Conservation (phyloP, 1,140 invertebrate genomes). For the Vanessa atalanta region DNA sequence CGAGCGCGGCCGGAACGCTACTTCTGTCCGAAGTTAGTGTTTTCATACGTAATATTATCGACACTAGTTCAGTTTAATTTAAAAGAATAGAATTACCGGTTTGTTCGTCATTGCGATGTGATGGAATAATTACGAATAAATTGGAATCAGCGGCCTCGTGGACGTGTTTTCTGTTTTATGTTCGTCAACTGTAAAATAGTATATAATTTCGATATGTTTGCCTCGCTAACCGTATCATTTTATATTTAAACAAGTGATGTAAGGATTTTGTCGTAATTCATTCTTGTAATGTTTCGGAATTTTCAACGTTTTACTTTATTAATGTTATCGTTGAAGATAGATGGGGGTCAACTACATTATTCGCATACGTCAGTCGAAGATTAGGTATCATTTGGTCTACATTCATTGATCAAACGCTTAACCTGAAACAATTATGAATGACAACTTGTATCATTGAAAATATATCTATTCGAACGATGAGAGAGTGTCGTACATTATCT, state of each 20-base stretch:
- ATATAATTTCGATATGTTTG: slow-evolving; percentile 20
- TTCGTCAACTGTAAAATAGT: slow-evolving; percentile 13
- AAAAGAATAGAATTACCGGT: slow-evolving; percentile 21
- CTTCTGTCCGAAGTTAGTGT: slow-evolving; percentile 37
- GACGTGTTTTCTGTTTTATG: slow-evolving; percentile 23
- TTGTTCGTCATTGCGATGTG: slow-evolving; percentile 8
- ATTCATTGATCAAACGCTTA: slow-evolving; percentile 20
- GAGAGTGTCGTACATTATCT: slow-evolving; percentile 11
- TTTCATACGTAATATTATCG: slow-evolving; percentile 30
- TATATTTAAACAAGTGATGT: slow-evolving; percentile 27
- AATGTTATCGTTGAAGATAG: slow-evolving; percentile 37
- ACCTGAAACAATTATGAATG: neutral
- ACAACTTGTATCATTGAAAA: neutral
- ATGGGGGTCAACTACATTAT: slow-evolving; percentile 29
- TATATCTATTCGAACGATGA: slow-evolving; percentile 14
- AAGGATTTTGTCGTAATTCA: neutral
- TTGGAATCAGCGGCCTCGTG: slow-evolving; percentile 6
- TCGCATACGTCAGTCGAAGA: slow-evolving; percentile 14
- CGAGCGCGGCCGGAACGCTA: slow-evolving; percentile 58
- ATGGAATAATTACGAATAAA: slow-evolving; percentile 23
- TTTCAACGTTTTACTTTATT: slow-evolving; percentile 28
- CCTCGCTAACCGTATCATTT: slow-evolving; percentile 14
- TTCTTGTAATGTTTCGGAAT: slow-evolving; percentile 7
- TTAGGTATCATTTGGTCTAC: slow-evolving; percentile 23
- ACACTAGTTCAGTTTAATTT: slow-evolving; percentile 19